Evolutionary conservation across 2,113 vertebrate species (phyloP).

Genomic region (Eudyptes chrysolophus): DNA sequence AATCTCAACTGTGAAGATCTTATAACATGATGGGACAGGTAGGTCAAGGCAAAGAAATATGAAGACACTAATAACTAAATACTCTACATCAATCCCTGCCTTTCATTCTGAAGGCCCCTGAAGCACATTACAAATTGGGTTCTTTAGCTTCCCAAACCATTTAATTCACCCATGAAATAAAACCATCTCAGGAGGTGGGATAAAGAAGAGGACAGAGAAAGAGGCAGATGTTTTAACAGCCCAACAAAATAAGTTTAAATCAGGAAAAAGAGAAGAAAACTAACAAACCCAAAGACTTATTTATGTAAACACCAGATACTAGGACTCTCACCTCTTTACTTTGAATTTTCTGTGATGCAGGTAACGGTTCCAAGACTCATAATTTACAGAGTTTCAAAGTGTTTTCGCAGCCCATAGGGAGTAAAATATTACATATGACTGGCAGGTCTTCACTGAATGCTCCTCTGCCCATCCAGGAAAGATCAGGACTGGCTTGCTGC

Average conservation of each 20-base stretch:
- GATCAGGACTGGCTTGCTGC: background rate
- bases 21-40: background rate
- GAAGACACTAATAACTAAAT: slow-evolving; percentile 34
- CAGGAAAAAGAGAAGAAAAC: background rate
- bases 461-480: background rate
- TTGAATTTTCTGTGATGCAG: background rate
- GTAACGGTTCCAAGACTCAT: background rate
- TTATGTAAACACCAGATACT: background rate
- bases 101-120: slow-evolving; percentile 28
- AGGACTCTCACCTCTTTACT: background rate
- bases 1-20: slow-evolving; percentile 5
- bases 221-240: background rate
- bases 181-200: background rate
- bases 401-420: background rate
- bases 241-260: background rate
- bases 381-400: background rate
- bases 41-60: slow-evolving; percentile 50
- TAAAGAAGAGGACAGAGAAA: background rate
- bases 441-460: background rate
- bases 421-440: background rate
- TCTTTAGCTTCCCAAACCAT: background rate
- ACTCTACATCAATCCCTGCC: background rate
- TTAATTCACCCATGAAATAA: slow-evolving; percentile 4
- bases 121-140: slow-evolving; percentile 35
- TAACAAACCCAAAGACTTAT: background rate